Evolutionary conservation across 2,113 vertebrate species (phyloP).

Genomic region (Nanorana parkeri): DNA sequence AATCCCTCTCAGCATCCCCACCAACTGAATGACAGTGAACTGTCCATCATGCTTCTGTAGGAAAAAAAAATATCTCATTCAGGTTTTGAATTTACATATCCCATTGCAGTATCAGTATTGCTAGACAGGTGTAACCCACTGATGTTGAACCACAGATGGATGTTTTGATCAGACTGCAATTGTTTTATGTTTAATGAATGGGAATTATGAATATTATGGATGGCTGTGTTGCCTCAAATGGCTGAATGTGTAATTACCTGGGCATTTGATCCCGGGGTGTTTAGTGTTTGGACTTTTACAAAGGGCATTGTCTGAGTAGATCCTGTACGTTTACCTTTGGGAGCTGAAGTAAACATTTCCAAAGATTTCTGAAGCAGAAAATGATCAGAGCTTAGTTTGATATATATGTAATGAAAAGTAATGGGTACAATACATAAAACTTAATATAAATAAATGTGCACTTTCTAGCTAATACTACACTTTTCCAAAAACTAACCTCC

Average conservation of each 20-base stretch:
- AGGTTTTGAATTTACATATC: background rate
- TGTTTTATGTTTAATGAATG: constrained; percentile 24
- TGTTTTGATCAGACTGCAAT: background rate
- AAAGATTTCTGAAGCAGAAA: constrained; percentile 53
- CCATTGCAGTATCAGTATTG: background rate
- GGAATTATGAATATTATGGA: constrained; percentile 25
- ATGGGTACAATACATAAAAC: background rate
- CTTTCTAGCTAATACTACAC: no score
- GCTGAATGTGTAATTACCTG: constrained; percentile 35
- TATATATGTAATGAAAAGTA: background rate
- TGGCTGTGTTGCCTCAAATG: background rate
- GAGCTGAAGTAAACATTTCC: constrained; percentile 56
- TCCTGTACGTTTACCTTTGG: constrained; percentile 56
- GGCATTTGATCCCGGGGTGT: constrained; percentile 49
- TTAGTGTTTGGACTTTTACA: constrained; percentile 57
- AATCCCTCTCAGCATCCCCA: constrained; percentile 96
- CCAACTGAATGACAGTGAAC: constrained; percentile 97
- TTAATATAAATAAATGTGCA: no score
- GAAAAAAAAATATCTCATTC: constrained; percentile 64
- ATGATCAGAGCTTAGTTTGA: constrained; percentile 41
- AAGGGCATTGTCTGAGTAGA: constrained; percentile 55
- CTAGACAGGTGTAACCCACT: background rate
- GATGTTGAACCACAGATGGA: constrained; percentile 24
- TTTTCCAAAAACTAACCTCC: no score
- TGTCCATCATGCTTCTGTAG: constrained; percentile 94